Conservation (phyloP, 2,888 invertebrate genomes). For the Tetranychus truncatus region DNA sequence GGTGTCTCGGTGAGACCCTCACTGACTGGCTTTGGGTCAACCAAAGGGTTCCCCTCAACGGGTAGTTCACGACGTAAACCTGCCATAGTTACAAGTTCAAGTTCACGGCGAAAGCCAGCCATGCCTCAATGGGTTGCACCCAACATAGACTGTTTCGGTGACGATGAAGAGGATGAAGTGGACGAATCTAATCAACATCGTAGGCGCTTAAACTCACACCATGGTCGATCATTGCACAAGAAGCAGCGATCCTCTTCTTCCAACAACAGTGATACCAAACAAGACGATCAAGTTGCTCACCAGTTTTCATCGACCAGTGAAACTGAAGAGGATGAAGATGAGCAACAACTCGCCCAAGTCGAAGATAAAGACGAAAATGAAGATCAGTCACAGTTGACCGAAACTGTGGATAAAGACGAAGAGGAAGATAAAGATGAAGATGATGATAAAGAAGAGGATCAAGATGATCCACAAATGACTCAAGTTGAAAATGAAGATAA, state of each 20-base stretch:
- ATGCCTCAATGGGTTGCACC: conserved; percentile 96
- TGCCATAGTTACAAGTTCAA: conserved; percentile 22
- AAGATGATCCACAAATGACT: background rate
- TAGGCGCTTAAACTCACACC: too few relatives aligned
- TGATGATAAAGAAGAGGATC: background rate
- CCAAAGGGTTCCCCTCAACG: background rate
- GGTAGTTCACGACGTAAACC: conserved; percentile 21
- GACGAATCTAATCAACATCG: conserved; percentile 15
- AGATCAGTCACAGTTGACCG: background rate
- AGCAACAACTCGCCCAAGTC: too few relatives aligned
- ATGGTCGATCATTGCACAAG: too few relatives aligned
- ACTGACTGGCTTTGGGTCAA: background rate
- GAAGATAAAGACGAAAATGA: background rate
- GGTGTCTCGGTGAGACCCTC: too few relatives aligned
- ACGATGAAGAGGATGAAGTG: conserved; percentile 29
- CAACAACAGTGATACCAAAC: too few relatives aligned
- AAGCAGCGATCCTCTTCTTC: too few relatives aligned
- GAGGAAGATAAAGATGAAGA: background rate
- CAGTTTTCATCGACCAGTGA: too few relatives aligned
- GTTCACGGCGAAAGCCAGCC: conserved; percentile 64
- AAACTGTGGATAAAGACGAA: background rate
- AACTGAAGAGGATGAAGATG: too few relatives aligned
- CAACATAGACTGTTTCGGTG: conserved; percentile 38
- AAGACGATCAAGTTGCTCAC: too few relatives aligned
- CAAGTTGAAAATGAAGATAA: background rate